Evolutionary conservation across 2,888 invertebrate genomes (phyloP), one percentile per base, ranked within the genome.

Genomic region (Lasius fuliginosus): DNA sequence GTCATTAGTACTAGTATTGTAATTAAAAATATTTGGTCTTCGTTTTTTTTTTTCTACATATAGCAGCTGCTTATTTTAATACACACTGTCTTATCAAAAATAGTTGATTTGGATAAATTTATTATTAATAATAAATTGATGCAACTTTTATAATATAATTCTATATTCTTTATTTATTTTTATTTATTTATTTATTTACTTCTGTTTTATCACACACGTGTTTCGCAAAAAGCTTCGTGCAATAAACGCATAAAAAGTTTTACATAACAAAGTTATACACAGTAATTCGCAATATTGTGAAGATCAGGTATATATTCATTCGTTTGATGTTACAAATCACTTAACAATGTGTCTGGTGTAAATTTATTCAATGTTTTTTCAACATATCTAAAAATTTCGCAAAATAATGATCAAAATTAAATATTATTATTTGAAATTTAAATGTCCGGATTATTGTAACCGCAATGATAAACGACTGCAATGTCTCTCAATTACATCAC

Each of bases 221-320:
- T 9, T 36, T 30, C 4, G 15, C n/a, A 42, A 1, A 6, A 49
- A 36, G 23, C 23, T 23, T 15, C 15, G 64, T 15, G 33, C 15
- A 75, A 75, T 64, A 75, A 75, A 75, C 64, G 30, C 12, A 15
- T 27, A 58, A 53, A n/a, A 49, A 18, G 49, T 49, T 49, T 49
- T 49, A 15, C 12, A 30, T 62, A 42, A 46, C 15, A 46, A 42
- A 42, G n/a, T 64, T 75, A 62, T 12, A 30, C 1, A 9, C 23
- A n/a, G 6, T 42, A 73, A 75, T 42, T 15, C 8, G 6, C 23
- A 33, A 64, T 75, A 75, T 15, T 15, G n/a, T 30, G 27, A 53
- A n/a, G 6, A 71, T 18, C 33, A 8, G 23, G n/a, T 40, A 58
- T 40, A 11, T 30, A 9, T 60, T 6, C 8, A 36, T 15, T 27